Base-by-base conservation (phyloP, 2,113 vertebrate species). In the Melanerpes aurifrons region DNA sequence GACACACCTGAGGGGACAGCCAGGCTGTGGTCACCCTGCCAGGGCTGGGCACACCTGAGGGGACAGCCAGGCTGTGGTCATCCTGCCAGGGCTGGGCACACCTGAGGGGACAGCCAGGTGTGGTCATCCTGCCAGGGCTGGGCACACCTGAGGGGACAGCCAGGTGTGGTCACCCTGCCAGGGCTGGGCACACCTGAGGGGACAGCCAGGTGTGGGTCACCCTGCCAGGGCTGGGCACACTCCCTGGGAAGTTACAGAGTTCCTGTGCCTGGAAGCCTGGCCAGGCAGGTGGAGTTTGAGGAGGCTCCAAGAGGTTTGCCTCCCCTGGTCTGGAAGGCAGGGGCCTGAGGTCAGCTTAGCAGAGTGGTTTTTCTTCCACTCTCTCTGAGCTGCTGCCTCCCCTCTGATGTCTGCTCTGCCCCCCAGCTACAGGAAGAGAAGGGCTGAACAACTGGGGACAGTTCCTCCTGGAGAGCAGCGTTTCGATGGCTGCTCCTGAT, bases 331-430 rank as follows among this genome's bases (percentile, higher is more conserved):
- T 13, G 48, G 48, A 31, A 71, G 62, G 32, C 25, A 12, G 0
- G 26, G 53, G n/a, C 18, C 31, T 57, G 76, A 28, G 4, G 3
- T 6, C 43, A 29, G 35, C 61, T 19, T 16, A 37, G 21, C 24
- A 0, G 0, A 6, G 47, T 1, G 2, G 7, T 68, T 56, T 43
- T 20, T 17, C 19, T 31, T 15, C 50, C n/a, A 0, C 21, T 5
- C 3, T 21, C 40, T 56, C 80, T 10, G 29, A 43, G 45, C 67
- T 58, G 9, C 57, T 68, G 59, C 79, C 67, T 62, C 21, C 64
- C 68, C 50, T 1, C 29, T 3, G 31, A 3, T 0, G 5, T 25
- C 57, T 31, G 43, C 61, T 80, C 66, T 40, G 1, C 12, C 50
- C 10, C 3, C 50, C 31, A 12, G 4, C 35, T 8, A 0, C 0